Evolutionary conservation across 2,797 vertebrate species (phyloP).

Genomic region (Thripadectes ignobilis): DNA sequence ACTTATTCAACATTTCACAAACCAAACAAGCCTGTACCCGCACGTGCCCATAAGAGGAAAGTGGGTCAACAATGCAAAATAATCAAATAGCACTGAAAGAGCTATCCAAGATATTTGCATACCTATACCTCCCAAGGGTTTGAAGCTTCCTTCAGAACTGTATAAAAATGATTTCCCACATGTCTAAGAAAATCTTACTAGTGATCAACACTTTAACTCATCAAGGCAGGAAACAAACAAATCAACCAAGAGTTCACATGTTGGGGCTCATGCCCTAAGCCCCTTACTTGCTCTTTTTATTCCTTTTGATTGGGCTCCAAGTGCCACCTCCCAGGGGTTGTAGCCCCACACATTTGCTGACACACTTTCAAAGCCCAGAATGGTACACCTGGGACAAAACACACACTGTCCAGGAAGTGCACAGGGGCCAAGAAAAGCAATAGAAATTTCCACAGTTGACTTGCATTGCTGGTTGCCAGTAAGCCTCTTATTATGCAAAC

Average conservation of each 20-base stretch:
- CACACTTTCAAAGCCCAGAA: slow-evolving; percentile 81
- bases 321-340: slow-evolving; percentile 74
- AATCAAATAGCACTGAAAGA: not conserved
- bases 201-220: not conserved
- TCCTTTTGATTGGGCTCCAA: slow-evolving; percentile 59
- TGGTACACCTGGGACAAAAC: slow-evolving; percentile 85
- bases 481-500: slow-evolving; percentile 68
- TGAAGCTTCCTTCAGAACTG: not conserved
- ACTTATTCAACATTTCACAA: slow-evolving; percentile 59
- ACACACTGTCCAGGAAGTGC: slow-evolving; percentile 79
- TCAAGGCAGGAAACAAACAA: slow-evolving; percentile 21
- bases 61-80: not conserved
- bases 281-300: not conserved
- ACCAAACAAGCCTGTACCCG: slow-evolving; percentile 48
- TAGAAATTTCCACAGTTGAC: slow-evolving; percentile 84
- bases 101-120: slow-evolving; percentile 42
- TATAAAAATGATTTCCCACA: not conserved
- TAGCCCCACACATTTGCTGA: slow-evolving; percentile 79
- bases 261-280: not conserved
- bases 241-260: not conserved
- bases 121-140: not conserved
- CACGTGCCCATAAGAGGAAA: not conserved
- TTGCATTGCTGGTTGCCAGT: slow-evolving; percentile 74
- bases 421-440: slow-evolving; percentile 86
- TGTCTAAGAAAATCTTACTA: not conserved